Conservation (phyloP, 2,888 invertebrate species). For the Hydropsyche betteni region DNA sequence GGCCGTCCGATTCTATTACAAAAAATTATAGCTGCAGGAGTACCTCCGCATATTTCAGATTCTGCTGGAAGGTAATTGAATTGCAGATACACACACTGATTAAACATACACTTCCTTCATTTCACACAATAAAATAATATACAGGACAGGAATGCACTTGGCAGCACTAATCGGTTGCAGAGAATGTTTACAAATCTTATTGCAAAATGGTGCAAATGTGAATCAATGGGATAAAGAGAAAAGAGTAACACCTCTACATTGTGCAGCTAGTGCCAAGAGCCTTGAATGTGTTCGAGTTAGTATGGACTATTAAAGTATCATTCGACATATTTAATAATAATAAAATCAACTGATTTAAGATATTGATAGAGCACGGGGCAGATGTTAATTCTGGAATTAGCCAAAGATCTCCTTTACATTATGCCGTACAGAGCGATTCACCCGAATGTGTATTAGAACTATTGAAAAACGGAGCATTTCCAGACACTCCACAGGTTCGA, state of each 20-base stretch:
- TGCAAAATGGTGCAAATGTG: slow-evolving; percentile 74
- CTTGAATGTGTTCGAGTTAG: slow-evolving; percentile 69
- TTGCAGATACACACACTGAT: no score
- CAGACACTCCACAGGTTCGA: slow-evolving; percentile 81
- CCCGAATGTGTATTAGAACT: slow-evolving; percentile 78
- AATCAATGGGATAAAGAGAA: slow-evolving; percentile 76
- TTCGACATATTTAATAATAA: not conserved
- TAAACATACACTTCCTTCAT: no score
- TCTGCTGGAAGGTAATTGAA: slow-evolving; percentile 70
- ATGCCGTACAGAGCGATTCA: slow-evolving; percentile 81
- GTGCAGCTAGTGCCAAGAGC: slow-evolving; percentile 75
- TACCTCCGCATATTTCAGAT: slow-evolving; percentile 73
- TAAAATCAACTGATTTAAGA: slow-evolving; percentile 56
- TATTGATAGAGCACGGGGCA: slow-evolving; percentile 77
- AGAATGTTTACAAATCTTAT: slow-evolving; percentile 74
- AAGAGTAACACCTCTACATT: slow-evolving; percentile 79
- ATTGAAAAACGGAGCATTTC: slow-evolving; percentile 79
- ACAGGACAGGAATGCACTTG: slow-evolving; percentile 72
- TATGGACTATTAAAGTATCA: not conserved
- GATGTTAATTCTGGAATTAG: slow-evolving; percentile 79
- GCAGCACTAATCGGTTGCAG: slow-evolving; percentile 80
- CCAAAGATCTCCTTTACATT: slow-evolving; percentile 81
- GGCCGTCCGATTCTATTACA: slow-evolving; percentile 67
- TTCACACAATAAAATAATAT: no score
- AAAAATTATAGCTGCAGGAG: slow-evolving; percentile 66